phyloP scores from a whole-genome alignment of 2,113 vertebrate genomes.

The Glaucomys volans region DNA sequence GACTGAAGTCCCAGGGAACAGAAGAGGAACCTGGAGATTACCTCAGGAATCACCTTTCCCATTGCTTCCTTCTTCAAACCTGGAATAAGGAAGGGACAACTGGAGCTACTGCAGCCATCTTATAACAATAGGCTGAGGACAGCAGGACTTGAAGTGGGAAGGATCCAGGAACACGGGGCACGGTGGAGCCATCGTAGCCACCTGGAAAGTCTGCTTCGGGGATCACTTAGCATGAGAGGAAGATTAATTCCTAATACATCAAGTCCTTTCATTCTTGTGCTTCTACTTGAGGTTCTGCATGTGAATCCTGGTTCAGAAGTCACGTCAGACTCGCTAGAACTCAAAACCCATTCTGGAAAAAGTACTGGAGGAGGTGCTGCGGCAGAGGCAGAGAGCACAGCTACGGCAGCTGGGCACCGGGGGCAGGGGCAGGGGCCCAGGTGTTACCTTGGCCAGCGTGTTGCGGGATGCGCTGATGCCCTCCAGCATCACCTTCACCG shows the following conservation, averaged over 20 bases:
- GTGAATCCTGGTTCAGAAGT: background rate
- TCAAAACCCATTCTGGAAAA: background rate
- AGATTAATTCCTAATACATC: background rate
- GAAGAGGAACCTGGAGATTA: background rate
- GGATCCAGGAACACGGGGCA: background rate
- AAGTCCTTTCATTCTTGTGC: background rate
- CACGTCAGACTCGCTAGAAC: background rate
- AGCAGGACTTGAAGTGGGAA: background rate
- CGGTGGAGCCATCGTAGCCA: background rate
- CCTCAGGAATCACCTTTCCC: constrained; percentile 33
- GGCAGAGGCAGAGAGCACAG: background rate
- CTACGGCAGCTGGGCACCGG: fast-evolving
- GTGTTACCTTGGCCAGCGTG: constrained; percentile 80
- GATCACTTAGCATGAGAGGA: background rate
- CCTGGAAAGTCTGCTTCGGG: background rate
- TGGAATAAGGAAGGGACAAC: background rate
- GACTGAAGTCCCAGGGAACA: background rate
- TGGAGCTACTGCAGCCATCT: constrained; percentile 31
- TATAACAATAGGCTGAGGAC: constrained; percentile 15
- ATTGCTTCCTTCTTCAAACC: constrained; percentile 13
- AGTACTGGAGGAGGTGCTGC: background rate
- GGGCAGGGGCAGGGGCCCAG: fast-evolving
- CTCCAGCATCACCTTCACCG: constrained; percentile 88
- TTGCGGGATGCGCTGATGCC: constrained; percentile 87
- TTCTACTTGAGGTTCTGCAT: fast-evolving